Conservation (phyloP, 2,113 vertebrate species). For the Erythrocebus patas region DNA sequence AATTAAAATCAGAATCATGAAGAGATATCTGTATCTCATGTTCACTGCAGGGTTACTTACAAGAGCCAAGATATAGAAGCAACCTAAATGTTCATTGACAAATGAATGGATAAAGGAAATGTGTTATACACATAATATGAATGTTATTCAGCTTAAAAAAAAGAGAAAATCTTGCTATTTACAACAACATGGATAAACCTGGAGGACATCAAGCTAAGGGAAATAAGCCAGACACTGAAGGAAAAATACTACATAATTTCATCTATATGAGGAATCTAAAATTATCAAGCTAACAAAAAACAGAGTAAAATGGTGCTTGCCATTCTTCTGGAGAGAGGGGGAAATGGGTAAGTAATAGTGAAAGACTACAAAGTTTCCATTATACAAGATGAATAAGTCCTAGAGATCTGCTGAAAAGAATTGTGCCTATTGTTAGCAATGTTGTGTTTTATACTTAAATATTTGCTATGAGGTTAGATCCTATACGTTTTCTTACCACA, state of each 20-base stretch:
- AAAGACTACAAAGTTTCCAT: not conserved
- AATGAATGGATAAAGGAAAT: not conserved
- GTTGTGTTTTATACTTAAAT: not conserved
- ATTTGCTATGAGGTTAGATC: not conserved
- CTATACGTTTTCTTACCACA: not conserved
- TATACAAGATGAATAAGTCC: not conserved
- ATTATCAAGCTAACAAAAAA: not conserved
- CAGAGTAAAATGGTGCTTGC: not conserved
- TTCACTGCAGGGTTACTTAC: not conserved
- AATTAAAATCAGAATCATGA: not conserved
- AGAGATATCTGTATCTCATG: not conserved
- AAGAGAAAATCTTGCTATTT: not conserved
- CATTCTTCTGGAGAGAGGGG: not conserved
- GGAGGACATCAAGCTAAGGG: not conserved
- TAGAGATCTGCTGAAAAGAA: not conserved
- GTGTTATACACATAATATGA: not conserved
- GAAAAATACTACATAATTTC: not conserved
- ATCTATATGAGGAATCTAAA: not conserved
- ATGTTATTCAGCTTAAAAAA: not conserved
- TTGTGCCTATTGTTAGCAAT: not conserved
- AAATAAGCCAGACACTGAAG: not conserved
- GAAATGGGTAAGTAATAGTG: not conserved
- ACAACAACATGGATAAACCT: not conserved
- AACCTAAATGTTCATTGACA: not conserved
- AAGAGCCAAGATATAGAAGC: not conserved